Evolutionary conservation across 2,797 vertebrate species (phyloP).

Genomic region (Channa striata): DNA sequence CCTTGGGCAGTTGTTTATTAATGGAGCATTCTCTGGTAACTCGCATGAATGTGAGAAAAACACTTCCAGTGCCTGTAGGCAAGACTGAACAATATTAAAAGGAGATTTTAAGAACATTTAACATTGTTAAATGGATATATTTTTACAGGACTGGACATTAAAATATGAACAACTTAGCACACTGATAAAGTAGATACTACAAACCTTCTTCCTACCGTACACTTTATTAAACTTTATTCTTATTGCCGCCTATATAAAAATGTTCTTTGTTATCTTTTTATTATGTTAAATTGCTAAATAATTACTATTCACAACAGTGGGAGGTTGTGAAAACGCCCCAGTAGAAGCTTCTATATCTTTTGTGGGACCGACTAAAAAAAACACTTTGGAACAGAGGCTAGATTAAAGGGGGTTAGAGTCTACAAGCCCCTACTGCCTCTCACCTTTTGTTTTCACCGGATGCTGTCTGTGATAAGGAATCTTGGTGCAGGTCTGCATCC

Average conservation of each 20-base stretch:
- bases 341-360: no score
- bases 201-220: no score
- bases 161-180: background rate
- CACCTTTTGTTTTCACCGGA: slow-evolving; percentile 62
- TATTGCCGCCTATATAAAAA: no score
- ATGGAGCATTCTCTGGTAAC: no score
- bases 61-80: no score
- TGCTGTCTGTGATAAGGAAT: slow-evolving; percentile 22
- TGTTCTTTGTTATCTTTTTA: background rate
- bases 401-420: background rate
- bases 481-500: slow-evolving; percentile 80
- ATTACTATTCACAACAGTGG: background rate
- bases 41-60: no score
- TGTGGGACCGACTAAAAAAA: background rate
- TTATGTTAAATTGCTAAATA: background rate
- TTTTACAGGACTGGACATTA: background rate
- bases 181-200: no score
- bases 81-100: no score
- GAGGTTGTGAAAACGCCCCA: background rate
- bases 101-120: no score
- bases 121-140: background rate
- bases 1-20: no score
- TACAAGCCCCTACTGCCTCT: slow-evolving; percentile 2
- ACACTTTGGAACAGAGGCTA: background rate
- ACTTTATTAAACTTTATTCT: no score